Evolutionary conservation across 2,888 invertebrate genomes (phyloP), one percentile per base, ranked within the genome.

Genomic region (Danaus chrysippus): DNA sequence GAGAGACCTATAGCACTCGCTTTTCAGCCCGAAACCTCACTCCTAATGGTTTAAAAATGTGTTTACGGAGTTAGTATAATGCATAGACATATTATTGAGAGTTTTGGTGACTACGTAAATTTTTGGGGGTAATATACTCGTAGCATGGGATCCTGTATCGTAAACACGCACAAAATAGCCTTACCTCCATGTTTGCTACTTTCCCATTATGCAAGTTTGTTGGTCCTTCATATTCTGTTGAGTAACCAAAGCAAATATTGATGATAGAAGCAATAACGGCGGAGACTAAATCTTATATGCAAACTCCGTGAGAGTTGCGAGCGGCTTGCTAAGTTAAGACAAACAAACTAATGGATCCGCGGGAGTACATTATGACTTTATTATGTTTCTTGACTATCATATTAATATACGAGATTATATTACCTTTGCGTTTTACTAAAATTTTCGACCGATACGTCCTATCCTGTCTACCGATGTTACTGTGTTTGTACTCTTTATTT

Each of bases 281-380:
- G 63, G 54, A 63, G 63, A 57, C 63, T 63, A 57, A 60, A 63
- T 60, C 63, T 61, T 64, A 57, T 61, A 64, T 64, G 63, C 60
- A 60, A 60, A 63, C 59, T 63, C 52, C 15, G 54, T 43, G 54
- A 60, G 52, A 57, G 49, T 57, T 64, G 61, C 63, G 54, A 54
- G 13, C 44, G 63, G 56, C 60, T 58, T 54, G 60, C 59, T 60
- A 49, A 49, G 60, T 58, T 44, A 55, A 23, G 54, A 61, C 55
- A 55, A 61, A 61, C 63, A 58, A 55, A n/a, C 54, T 53, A 55
- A 64, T 58, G 54, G 61, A 57, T 19, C 46, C 34, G 42, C 42
- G 46, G 49, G 56, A 42, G 10, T 52, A 55, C 34, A 59, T 49
- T 49, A 49, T 49, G 17, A 49, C 11, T 49, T 17, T 49, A 49